phyloP scores from a whole-genome alignment of 2,113 vertebrate species.

The Benitochromis conjunctus region DNA sequence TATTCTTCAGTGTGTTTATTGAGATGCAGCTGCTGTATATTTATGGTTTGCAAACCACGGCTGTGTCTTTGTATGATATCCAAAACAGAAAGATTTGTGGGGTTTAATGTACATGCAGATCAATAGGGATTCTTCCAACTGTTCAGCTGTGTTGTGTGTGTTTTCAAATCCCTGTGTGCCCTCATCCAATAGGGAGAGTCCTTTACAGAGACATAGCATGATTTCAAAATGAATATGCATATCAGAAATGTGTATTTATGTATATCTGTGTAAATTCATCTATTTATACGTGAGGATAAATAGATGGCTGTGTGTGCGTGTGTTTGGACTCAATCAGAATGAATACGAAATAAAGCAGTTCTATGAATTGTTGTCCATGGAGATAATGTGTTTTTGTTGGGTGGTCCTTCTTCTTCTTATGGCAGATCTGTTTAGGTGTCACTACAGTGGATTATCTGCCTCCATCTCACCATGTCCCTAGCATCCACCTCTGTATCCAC shows the following conservation, averaged over 20 bases:
- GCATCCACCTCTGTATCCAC: not conserved
- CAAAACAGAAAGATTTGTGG: conserved; percentile 44
- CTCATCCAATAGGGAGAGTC: conserved; percentile 66
- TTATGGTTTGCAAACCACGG: conserved; percentile 58
- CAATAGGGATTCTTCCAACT: conserved; percentile 65
- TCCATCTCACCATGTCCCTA: not conserved
- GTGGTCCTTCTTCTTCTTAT: not conserved
- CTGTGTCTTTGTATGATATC: conserved; percentile 63
- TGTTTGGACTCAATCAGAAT: conserved; percentile 69
- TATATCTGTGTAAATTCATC: conserved; percentile 76
- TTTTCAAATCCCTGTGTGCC: conserved; percentile 70
- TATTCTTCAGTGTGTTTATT: conserved; percentile 56
- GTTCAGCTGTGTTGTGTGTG: conserved; percentile 68
- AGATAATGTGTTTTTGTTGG: not conserved
- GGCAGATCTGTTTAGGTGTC: not conserved
- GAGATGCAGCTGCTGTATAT: conserved; percentile 63
- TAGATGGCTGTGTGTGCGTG: conserved; percentile 70
- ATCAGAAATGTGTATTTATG: conserved; percentile 76
- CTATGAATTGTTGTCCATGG: conserved; percentile 63
- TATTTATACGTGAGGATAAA: conserved; percentile 72
- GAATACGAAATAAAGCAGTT: conserved; percentile 75
- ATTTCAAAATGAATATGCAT: conserved; percentile 73
- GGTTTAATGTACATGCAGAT: conserved; percentile 66
- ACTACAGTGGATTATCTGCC: not conserved
- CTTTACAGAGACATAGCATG: conserved; percentile 73